Evolutionary conservation across 2,113 vertebrate genomes (phyloP).

Genomic region (Hymenochirus boettgeri): DNA sequence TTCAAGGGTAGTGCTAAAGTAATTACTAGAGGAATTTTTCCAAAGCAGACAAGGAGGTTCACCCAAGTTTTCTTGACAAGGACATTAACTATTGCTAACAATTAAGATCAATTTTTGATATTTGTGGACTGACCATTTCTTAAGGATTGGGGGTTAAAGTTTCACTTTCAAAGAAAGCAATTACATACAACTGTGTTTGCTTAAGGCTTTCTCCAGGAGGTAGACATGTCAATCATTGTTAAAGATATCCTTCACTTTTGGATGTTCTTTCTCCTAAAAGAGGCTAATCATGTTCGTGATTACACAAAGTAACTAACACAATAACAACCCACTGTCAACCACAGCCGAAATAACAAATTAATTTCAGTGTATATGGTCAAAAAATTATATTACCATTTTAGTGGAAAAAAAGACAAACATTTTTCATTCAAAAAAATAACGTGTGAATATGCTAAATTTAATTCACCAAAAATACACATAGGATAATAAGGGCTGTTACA

Average conservation of each 20-base stretch:
- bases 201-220: constrained; percentile 27
- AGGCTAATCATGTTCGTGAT: constrained; percentile 29
- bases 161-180: constrained; percentile 21
- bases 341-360: constrained; percentile 18
- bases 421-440: too few relatives aligned
- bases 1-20: constrained; percentile 1
- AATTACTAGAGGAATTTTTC: not conserved
- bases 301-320: constrained; percentile 27
- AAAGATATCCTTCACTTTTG: constrained; percentile 17
- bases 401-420: too few relatives aligned
- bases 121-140: not conserved
- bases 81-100: not conserved
- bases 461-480: too few relatives aligned
- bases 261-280: constrained; percentile 10
- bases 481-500: too few relatives aligned
- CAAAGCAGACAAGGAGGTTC: too few relatives aligned
- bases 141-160: constrained; percentile 19
- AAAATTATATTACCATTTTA: too few relatives aligned
- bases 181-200: constrained; percentile 15
- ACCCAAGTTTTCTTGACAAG: too few relatives aligned
- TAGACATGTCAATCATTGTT: constrained; percentile 32
- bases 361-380: constrained; percentile 17
- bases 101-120: not conserved
- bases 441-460: too few relatives aligned
- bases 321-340: constrained; percentile 32